Evolutionary conservation across 2,113 vertebrate species (phyloP).

Genomic region (Mus pahari): DNA sequence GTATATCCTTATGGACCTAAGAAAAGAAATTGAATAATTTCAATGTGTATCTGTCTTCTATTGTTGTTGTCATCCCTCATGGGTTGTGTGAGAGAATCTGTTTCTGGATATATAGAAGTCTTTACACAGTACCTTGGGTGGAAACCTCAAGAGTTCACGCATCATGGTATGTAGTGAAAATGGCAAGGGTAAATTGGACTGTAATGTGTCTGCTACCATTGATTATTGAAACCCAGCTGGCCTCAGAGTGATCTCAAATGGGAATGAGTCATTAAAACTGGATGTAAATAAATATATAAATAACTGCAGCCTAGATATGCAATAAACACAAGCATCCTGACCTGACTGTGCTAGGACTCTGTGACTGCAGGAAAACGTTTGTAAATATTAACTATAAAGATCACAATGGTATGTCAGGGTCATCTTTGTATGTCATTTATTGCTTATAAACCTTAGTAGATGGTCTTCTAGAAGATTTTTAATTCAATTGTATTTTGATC

Average conservation of each 20-base stretch:
- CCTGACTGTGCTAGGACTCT: not conserved
- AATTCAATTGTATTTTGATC: not conserved
- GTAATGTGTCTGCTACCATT: slow-evolving; percentile 4
- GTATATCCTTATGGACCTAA: not conserved
- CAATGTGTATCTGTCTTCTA: not conserved
- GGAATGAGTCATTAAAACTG: slow-evolving; percentile 12
- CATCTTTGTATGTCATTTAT: not conserved
- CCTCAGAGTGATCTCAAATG: slow-evolving; percentile 43
- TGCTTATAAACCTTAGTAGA: not conserved
- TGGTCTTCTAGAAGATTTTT: not conserved
- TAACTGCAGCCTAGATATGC: not conserved
- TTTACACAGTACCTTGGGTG: not conserved
- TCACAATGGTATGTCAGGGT: not conserved
- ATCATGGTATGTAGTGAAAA: not conserved
- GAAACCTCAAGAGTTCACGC: not conserved
- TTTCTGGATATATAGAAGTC: not conserved
- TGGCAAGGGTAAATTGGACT: slow-evolving; percentile 29
- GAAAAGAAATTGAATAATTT: not conserved
- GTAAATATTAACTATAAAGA: not conserved
- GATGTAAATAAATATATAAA: too few relatives aligned
- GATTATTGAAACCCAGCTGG: not conserved
- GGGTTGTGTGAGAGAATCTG: too few relatives aligned
- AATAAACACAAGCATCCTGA: not conserved
- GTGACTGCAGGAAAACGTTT: not conserved
- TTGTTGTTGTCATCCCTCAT: not conserved